Conservation (phyloP, 2,113 vertebrate species). For the Boulengeromyrus knoepffleri region DNA sequence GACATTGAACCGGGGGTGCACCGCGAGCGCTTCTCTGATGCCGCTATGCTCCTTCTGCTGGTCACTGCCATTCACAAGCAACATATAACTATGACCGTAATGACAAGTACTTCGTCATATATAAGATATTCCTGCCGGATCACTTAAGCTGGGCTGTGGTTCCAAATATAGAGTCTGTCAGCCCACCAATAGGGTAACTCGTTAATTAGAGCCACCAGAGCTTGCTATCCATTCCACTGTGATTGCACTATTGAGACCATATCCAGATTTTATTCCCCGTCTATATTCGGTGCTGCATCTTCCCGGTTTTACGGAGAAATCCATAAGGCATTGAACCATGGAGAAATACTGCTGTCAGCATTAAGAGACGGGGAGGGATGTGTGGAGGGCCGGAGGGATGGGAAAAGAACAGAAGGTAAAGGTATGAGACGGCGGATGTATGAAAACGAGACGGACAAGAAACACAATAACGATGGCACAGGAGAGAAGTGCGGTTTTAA, state of each 20-base stretch:
- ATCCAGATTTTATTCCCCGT: neutral
- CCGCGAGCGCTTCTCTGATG: neutral
- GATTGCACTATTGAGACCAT: neutral
- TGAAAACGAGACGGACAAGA: neutral
- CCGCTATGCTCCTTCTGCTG: neutral
- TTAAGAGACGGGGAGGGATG: neutral
- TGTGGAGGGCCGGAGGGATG: neutral
- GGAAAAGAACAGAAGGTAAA: neutral
- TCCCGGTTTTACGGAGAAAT: neutral
- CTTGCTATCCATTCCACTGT: neutral
- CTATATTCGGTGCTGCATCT: neutral
- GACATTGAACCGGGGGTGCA: neutral
- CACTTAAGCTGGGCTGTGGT: neutral
- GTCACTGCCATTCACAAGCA: neutral
- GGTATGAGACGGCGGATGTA: neutral
- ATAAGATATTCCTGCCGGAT: neutral
- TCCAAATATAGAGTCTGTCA: neutral
- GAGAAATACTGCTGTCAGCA: neutral
- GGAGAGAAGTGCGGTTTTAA: neutral
- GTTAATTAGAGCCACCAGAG: neutral
- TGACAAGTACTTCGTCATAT: neutral
- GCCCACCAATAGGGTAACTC: neutral
- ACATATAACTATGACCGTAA: neutral
- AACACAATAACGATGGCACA: neutral
- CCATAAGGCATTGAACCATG: neutral